A percentile compares a stretch with the other conserved stretches of the same genome.
These are phyloP conservation scores for Noctua janthina DNA, from an alignment of 2,888 invertebrate genomes.

Conservation along the genomic window DNA sequence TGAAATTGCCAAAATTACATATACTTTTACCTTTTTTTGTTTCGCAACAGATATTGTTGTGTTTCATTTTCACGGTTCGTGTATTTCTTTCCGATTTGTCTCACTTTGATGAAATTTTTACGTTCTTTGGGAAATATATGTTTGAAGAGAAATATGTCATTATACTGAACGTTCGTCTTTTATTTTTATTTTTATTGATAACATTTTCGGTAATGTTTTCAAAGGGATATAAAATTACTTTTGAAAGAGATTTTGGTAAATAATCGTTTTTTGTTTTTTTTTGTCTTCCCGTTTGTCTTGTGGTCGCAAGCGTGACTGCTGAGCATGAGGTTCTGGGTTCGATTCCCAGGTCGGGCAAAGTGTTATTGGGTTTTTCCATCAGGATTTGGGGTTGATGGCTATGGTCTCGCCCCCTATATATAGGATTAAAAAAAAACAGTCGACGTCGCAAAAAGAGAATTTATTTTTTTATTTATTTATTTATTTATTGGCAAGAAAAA, in stretches of 20 bases:
- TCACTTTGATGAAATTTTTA: slow-evolving; percentile 35
- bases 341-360: too few species aligned
- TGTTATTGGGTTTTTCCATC: too few species aligned
- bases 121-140: background rate
- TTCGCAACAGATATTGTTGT: slow-evolving; percentile 41
- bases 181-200: slow-evolving; percentile 22
- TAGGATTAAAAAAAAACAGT: too few species aligned
- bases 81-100: slow-evolving; percentile 32
- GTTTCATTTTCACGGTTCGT: slow-evolving; percentile 36
- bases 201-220: slow-evolving; percentile 19
- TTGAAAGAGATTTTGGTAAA: background rate
- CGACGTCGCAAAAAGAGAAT: too few species aligned
- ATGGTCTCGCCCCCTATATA: too few species aligned
- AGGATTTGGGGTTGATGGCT: too few species aligned
- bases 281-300: too few species aligned
- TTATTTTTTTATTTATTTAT: too few species aligned
- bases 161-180: slow-evolving; percentile 30
- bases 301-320: too few species aligned
- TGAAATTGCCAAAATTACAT: slow-evolving; percentile 60
- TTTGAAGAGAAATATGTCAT: slow-evolving; percentile 36
- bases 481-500: too few species aligned
- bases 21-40: slow-evolving; percentile 36
- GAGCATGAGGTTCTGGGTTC: too few species aligned
- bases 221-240: slow-evolving; percentile 9
- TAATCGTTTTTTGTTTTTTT: background rate